phyloP scores from a whole-genome alignment of 2,888 invertebrate species.

The Dromius quadrimaculatus region DNA sequence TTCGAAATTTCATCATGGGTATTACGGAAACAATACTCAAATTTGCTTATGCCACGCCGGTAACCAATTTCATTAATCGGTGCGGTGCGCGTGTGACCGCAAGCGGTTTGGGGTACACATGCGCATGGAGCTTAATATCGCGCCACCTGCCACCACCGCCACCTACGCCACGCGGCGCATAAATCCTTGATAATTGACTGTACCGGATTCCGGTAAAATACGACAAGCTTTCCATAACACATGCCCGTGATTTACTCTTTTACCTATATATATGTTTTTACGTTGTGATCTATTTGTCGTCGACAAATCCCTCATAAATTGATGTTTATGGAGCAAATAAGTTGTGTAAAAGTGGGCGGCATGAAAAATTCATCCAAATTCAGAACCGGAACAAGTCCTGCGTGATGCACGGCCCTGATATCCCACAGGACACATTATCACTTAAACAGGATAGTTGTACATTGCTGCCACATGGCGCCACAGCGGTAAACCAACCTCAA shows the following conservation, averaged over 20 bases:
- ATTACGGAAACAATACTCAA: conserved; percentile 37
- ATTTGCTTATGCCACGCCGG: conserved; percentile 39
- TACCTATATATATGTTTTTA: conserved; percentile 17
- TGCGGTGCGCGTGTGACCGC: conserved; percentile 40
- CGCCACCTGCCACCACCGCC: conserved; percentile 41
- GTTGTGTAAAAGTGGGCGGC: conserved; percentile 3
- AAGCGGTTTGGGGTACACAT: conserved; percentile 28
- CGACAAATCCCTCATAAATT: no score
- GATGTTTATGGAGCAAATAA: conserved; percentile 44
- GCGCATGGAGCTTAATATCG: conserved; percentile 31
- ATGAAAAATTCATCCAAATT: conserved; percentile 13
- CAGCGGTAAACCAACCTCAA: conserved; percentile 38
- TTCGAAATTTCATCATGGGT: conserved; percentile 18
- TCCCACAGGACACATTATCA: conserved; percentile 44
- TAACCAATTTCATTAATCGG: conserved; percentile 52
- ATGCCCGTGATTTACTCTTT: conserved; percentile 41
- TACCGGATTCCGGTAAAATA: conserved; percentile 52
- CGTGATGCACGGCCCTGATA: conserved; percentile 11
- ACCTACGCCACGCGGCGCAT: conserved; percentile 58
- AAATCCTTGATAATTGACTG: conserved; percentile 66
- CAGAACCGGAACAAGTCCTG: conserved; percentile 10
- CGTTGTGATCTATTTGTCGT: conserved; percentile 7
- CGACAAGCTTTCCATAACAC: conserved; percentile 50
- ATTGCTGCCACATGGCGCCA: neutral
- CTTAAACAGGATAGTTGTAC: conserved; percentile 43